Percentiles rank a stretch among this genome's conserved stretches.
Evolutionary conservation across 2,888 invertebrate species (phyloP).

Genomic region (Brachynemurus nebulosus): DNA sequence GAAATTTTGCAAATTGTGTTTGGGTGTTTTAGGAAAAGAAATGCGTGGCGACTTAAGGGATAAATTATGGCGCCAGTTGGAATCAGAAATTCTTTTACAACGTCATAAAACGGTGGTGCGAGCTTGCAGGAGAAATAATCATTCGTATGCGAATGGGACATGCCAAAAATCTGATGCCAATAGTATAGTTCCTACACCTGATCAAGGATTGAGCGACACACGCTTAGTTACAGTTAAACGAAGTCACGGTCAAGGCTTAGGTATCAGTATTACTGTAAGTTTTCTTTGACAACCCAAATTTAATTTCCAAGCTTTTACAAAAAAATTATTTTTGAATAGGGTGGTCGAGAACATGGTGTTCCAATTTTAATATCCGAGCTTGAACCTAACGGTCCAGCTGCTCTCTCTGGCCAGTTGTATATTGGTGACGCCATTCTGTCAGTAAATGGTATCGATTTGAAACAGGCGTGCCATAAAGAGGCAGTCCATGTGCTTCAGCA

Average conservation of each 20-base stretch:
- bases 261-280: constrained; percentile 69
- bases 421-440: constrained; percentile 75
- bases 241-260: constrained; percentile 64
- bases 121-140: constrained; percentile 40
- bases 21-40: constrained; percentile 39
- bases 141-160: constrained; percentile 12
- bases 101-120: constrained; percentile 68
- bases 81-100: constrained; percentile 75
- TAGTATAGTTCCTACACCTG: constrained; percentile 26
- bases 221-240: constrained; percentile 53
- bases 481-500: constrained; percentile 67
- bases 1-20: neutral
- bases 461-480: constrained; percentile 65
- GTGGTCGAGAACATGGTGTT: constrained; percentile 75
- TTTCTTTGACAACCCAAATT: constrained; percentile 7
- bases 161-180: constrained; percentile 28
- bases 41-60: constrained; percentile 68
- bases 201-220: constrained; percentile 36
- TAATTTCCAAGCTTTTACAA: neutral
- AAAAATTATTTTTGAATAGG: constrained; percentile 34
- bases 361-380: constrained; percentile 76
- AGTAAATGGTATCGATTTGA: constrained; percentile 65
- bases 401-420: constrained; percentile 54
- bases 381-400: constrained; percentile 63
- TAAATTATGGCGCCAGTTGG: constrained; percentile 66